Percentiles rank a stretch among this genome's conserved stretches.
Evolutionary conservation across 2,888 invertebrate species (phyloP).

Genomic region (Crocallis elinguaria): DNA sequence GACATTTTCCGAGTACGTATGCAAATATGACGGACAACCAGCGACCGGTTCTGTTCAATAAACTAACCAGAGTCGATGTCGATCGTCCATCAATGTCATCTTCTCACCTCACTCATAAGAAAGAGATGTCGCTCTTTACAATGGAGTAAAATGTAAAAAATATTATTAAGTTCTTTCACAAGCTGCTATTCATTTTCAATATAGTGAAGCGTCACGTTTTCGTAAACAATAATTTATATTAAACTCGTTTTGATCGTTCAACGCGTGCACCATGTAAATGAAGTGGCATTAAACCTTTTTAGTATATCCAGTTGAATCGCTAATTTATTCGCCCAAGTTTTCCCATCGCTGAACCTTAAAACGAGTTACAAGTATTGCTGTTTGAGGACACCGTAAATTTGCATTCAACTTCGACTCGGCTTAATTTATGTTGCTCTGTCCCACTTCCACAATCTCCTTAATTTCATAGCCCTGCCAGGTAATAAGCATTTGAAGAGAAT

Average conservation of each 20-base stretch:
- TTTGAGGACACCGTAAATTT: conserved; percentile 35
- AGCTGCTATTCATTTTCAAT: background rate
- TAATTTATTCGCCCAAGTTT: conserved; percentile 27
- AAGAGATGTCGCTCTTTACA: too few species aligned
- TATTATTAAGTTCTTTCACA: conserved; percentile 4
- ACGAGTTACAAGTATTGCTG: conserved; percentile 28
- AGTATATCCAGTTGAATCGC: conserved; percentile 17
- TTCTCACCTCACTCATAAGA: conserved; percentile 44
- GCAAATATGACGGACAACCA: conserved; percentile 51
- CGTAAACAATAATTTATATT: background rate
- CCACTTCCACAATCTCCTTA: conserved; percentile 39
- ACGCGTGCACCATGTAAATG: conserved; percentile 16
- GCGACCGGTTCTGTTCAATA: conserved; percentile 48
- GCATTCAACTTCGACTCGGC: conserved; percentile 40
- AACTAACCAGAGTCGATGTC: conserved; percentile 49
- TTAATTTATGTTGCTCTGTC: conserved; percentile 37
- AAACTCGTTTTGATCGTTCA: conserved; percentile 12
- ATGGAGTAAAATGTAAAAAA: too few species aligned
- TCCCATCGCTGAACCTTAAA: conserved; percentile 27
- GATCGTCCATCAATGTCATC: conserved; percentile 68
- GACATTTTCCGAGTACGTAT: conserved; percentile 51
- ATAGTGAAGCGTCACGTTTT: background rate
- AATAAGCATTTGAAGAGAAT: conserved; percentile 44
- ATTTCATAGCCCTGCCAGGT: conserved; percentile 24
- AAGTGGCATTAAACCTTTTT: conserved; percentile 20